Evolutionary conservation across 1,140 invertebrate species (phyloP).

Genomic region (Caenorhabditis latens): DNA sequence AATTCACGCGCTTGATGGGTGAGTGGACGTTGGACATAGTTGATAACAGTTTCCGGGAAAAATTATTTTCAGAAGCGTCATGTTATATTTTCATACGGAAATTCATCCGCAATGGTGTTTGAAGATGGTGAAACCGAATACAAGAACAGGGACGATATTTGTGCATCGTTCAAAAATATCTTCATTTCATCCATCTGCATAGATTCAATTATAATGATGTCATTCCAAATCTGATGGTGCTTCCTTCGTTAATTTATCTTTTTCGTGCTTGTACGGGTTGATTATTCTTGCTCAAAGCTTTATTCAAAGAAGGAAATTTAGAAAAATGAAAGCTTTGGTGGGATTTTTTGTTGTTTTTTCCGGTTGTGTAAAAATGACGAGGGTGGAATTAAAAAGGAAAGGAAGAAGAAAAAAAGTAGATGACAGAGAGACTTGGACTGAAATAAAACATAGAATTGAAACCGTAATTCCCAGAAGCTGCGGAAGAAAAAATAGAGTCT

Average conservation of each 20-base stretch:
- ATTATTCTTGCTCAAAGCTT: conserved; percentile 6
- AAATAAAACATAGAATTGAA: not conserved
- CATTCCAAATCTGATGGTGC: not conserved
- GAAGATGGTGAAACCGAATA: not conserved
- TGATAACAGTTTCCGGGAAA: conserved; percentile 23
- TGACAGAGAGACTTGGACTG: too few relatives aligned
- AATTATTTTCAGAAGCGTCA: conserved; percentile 22
- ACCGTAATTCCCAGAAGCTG: conserved; percentile 5
- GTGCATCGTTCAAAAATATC: conserved; percentile 6
- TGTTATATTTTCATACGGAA: conserved; percentile 41
- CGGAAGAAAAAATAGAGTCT: not conserved
- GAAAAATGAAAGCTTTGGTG: conserved; percentile 40
- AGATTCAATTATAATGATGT: not conserved
- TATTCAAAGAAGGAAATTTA: conserved; percentile 14
- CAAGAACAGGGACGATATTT: not conserved
- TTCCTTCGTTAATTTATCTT: not conserved
- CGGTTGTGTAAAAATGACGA: not conserved
- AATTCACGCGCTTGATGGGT: conserved; percentile 47
- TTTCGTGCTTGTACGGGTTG: not conserved
- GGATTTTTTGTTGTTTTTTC: conserved; percentile 3
- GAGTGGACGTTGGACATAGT: conserved; percentile 33
- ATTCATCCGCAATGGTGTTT: conserved; percentile 25
- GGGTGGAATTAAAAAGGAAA: not conserved
- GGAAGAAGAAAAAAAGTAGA: not conserved
- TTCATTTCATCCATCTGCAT: conserved; percentile 11